Evolutionary conservation across 2,797 vertebrate species (phyloP).

Genomic region (Pseudocheirus occidentalis): DNA sequence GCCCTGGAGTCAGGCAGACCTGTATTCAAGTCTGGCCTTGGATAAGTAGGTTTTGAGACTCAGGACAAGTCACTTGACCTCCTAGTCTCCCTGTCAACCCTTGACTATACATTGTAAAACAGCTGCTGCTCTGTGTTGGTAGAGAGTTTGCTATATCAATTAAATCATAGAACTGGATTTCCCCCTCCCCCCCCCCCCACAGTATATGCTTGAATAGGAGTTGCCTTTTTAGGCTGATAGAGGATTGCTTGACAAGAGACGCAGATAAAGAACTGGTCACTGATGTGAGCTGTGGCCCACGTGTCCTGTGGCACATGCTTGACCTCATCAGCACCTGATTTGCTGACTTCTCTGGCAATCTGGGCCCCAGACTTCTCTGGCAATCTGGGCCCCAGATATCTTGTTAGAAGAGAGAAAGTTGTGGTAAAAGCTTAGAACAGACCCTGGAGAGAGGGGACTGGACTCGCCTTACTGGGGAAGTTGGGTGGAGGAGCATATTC

Average conservation of each 20-base stretch:
- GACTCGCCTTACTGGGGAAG: background rate
- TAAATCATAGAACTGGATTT: background rate
- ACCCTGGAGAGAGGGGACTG: background rate
- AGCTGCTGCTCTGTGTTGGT: background rate
- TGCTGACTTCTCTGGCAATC: too few species aligned
- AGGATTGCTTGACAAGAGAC: background rate
- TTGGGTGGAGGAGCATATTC: background rate
- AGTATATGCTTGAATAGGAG: background rate
- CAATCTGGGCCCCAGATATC: background rate
- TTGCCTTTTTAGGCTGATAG: background rate
- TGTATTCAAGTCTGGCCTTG: background rate
- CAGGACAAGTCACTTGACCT: background rate
- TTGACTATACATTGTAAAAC: background rate
- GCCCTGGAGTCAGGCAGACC: background rate
- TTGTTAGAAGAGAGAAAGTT: background rate
- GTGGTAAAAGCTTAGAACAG: background rate
- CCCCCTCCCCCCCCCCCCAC: too few species aligned
- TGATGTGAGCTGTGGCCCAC: background rate
- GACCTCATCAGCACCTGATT: background rate
- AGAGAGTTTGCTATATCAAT: background rate
- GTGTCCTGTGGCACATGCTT: background rate
- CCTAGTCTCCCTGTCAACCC: background rate
- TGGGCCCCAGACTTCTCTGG: too few species aligned
- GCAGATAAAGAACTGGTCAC: background rate
- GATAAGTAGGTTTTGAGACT: background rate